Base-by-base conservation (phyloP, 2,113 vertebrate genomes). In the Scomber colias region DNA sequence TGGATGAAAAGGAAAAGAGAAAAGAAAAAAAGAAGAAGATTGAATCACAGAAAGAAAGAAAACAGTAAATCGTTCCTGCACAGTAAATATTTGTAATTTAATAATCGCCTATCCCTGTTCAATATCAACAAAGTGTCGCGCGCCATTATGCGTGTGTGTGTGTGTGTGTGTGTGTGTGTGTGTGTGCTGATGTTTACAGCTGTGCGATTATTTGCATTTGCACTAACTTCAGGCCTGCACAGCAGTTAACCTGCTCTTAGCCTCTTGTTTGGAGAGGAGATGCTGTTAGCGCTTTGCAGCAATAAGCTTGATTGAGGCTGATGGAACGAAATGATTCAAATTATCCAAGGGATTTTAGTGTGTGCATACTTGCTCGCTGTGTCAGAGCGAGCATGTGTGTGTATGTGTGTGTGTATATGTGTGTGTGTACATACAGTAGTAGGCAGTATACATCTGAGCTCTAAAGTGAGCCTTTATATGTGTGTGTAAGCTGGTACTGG, bases 281-380 rank as follows among this genome's bases (percentile, higher is more conserved):
- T 70, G 61, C 40, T 78, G 49, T 54, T 8, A 4, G 56, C 7
- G 48, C 57, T 74, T 30, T 35, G 60, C 48, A 19, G 16, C 60
- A 76, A 49, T 73, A 72, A 82, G 31, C 62, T 78, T 70, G 82
- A 88, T 73, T 71, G 63, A 79, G 27, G 12, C 61, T 83, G 82
- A 86, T 83, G 73, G 68, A 69, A 71, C 48, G 48, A 66, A 76
- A 77, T 71, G 14, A 71, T 83, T 73, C 35, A 67, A 78, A 86
- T 90, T 19, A 85, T 67, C 27, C 54, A 30, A n/a, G 31, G 65
- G 46, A 40, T 71, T 66, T 62, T 5, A 74, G 11, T 53, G 65
- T 63, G 54, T 70, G 16, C 54, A 17, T 49, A 40, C 24, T 65
- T 15, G 40, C 13, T 24, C 53, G 10, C 35, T 11, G 50, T 21